Percentiles rank a stretch among this genome's conserved stretches.
phyloP scores from a whole-genome alignment of 2,113 vertebrate species.

The Grallaria varia region DNA sequence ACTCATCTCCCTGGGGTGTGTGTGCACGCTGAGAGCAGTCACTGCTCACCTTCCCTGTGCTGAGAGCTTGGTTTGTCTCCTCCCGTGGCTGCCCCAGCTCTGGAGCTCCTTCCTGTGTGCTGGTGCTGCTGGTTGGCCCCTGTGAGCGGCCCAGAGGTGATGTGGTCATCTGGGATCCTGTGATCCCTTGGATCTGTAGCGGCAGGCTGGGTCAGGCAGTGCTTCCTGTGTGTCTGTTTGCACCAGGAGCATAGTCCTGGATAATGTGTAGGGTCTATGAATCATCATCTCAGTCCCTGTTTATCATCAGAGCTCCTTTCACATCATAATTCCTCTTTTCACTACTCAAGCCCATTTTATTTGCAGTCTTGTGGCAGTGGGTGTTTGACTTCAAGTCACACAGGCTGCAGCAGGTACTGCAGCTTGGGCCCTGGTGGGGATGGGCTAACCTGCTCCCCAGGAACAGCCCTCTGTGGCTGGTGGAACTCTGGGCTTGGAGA shows the following conservation, averaged over 20 bases:
- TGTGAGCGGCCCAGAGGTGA: not conserved
- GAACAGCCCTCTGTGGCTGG: too few relatives aligned
- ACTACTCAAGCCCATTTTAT: not conserved
- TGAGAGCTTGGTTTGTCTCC: not conserved
- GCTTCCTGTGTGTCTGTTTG: not conserved
- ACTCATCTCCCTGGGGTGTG: not conserved
- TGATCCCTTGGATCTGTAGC: not conserved
- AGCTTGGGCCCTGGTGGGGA: accelerated
- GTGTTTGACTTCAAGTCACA: not conserved
- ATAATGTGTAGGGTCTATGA: accelerated
- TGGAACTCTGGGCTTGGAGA: too few relatives aligned
- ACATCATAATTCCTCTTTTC: not conserved
- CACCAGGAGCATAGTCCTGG: not conserved
- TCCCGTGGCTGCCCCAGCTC: not conserved
- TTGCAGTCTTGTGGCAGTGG: not conserved
- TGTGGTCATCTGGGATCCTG: accelerated
- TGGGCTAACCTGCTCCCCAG: accelerated
- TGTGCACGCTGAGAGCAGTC: not conserved
- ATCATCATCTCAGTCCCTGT: not conserved
- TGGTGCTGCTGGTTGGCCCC: not conserved
- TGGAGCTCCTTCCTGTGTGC: not conserved
- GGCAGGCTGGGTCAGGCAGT: not conserved
- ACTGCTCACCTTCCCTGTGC: not conserved
- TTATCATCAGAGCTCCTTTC: not conserved
- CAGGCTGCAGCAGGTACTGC: not conserved